Conservation (phyloP, 2,888 invertebrate species). For the Cosmia pyralina region DNA sequence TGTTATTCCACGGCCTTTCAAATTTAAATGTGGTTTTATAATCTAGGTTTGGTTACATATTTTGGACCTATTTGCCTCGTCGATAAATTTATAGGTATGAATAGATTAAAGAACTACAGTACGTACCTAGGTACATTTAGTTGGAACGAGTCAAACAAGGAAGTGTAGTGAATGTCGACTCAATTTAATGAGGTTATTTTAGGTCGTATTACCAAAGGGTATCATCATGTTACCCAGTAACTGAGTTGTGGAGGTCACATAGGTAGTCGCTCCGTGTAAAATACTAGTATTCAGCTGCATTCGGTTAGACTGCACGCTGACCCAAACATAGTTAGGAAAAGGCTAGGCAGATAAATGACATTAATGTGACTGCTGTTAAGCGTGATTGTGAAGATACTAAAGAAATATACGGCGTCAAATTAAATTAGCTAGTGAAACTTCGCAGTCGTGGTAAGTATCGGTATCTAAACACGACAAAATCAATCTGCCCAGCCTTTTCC, state of each 20-base stretch:
- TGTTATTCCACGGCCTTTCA: constrained; percentile 2
- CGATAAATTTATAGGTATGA: constrained; percentile 4
- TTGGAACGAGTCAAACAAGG: constrained; percentile 13
- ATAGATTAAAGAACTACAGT: background rate
- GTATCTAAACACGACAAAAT: too few relatives aligned
- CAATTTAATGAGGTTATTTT: constrained; percentile 10
- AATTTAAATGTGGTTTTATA: constrained; percentile 18
- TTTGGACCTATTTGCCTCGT: constrained; percentile 33
- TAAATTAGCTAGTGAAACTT: too few relatives aligned
- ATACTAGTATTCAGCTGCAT: background rate
- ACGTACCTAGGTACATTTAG: background rate
- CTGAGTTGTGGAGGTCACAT: background rate
- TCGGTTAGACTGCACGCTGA: background rate
- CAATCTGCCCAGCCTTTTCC: too few relatives aligned
- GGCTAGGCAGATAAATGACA: background rate
- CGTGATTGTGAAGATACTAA: too few relatives aligned
- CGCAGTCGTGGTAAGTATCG: too few relatives aligned
- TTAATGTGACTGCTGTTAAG: background rate
- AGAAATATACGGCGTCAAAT: too few relatives aligned
- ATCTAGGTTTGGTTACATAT: background rate
- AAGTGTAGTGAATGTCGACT: constrained; percentile 22
- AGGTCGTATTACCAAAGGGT: too few relatives aligned
- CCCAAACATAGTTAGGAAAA: background rate
- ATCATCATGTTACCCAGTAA: background rate
- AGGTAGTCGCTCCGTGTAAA: background rate